A percentile compares a stretch with the other conserved stretches of the same genome.
Evolutionary conservation across 2,888 invertebrate species (phyloP).

Genomic region (Pheosia tremula): DNA sequence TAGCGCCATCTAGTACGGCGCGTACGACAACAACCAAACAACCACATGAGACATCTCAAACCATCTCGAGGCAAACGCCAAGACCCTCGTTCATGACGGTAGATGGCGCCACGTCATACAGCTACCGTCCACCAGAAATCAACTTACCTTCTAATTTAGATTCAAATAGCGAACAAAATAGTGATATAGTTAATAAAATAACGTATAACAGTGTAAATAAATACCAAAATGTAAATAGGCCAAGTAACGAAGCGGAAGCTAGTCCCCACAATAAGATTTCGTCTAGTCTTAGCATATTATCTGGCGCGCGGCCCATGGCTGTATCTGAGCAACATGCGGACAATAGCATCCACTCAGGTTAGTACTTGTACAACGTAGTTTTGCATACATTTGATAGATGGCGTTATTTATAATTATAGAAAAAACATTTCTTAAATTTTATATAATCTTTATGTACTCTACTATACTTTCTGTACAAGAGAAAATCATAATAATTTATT

Average conservation of each 20-base stretch:
- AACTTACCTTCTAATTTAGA: conserved; percentile 78
- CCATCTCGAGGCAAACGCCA: conserved; percentile 70
- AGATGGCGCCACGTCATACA: conserved; percentile 78
- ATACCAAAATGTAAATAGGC: conserved; percentile 83
- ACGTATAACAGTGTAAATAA: conserved; percentile 83
- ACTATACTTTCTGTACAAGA: no score
- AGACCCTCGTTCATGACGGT: conserved; percentile 81
- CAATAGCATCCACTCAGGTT: conserved; percentile 78
- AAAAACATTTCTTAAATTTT: neutral
- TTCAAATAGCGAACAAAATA: conserved; percentile 81
- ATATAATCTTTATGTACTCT: no score
- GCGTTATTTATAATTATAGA: conserved; percentile 16
- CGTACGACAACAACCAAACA: conserved; percentile 51
- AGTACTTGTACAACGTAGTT: conserved; percentile 23
- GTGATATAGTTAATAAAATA: conserved; percentile 84
- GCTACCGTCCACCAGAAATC: conserved; percentile 77
- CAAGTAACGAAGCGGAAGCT: conserved; percentile 76
- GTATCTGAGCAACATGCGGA: conserved; percentile 77
- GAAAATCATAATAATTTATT: no score
- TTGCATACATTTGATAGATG: conserved; percentile 30
- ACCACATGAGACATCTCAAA: conserved; percentile 60
- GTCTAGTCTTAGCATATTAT: conserved; percentile 82
- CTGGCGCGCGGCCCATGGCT: conserved; percentile 80
- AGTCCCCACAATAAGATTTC: conserved; percentile 84
- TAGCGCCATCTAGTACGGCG: conserved; percentile 69